phyloP scores from a whole-genome alignment of 2,113 vertebrate genomes.

The Eidolon helvum region DNA sequence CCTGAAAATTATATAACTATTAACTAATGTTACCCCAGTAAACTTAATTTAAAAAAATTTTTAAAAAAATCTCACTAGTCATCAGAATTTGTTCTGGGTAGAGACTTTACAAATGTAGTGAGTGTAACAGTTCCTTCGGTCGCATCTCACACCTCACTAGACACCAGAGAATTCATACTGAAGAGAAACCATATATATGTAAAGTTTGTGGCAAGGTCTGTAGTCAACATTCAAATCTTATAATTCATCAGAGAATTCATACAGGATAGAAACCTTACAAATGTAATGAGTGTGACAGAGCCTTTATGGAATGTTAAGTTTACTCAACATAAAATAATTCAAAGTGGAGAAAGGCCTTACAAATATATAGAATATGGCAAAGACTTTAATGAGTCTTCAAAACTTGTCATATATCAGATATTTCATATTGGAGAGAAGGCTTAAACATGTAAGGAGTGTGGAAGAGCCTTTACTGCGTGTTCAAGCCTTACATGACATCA shows the following conservation, averaged over 20 bases:
- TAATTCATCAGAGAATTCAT: too few relatives aligned
- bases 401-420: too few relatives aligned
- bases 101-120: slow-evolving; percentile 53
- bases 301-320: too few relatives aligned
- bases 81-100: slow-evolving; percentile 34
- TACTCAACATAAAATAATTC: too few relatives aligned
- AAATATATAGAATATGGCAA: background rate
- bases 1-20: too few relatives aligned
- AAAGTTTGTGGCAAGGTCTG: too few relatives aligned
- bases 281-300: background rate
- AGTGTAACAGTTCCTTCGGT: slow-evolving; percentile 36
- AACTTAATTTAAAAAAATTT: too few relatives aligned
- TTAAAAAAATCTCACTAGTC: background rate
- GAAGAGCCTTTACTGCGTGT: slow-evolving; percentile 32
- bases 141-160: background rate
- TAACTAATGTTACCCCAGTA: too few relatives aligned
- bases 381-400: too few relatives aligned
- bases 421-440: too few relatives aligned
- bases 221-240: too few relatives aligned
- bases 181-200: background rate
- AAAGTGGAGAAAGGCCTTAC: background rate
- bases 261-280: background rate
- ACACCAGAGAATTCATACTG: background rate
- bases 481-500: slow-evolving; percentile 24
- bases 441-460: too few relatives aligned